phyloP scores from a whole-genome alignment of 2,797 vertebrate genomes.

The Enteromius afrohamiltoni region DNA sequence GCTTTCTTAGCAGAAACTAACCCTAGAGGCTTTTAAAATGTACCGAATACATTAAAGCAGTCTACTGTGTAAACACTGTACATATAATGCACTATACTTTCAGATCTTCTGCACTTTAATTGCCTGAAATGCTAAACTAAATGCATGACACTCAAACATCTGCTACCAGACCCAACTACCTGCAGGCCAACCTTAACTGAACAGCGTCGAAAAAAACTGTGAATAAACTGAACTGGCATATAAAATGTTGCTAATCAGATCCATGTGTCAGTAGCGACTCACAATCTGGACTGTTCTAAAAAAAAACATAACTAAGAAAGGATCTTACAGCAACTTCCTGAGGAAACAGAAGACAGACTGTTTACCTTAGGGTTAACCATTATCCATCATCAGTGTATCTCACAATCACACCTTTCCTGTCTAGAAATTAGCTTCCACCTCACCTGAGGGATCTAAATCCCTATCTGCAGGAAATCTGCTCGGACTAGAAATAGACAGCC shows the following conservation, averaged over 20 bases:
- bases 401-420: constrained; percentile 43
- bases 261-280: constrained; percentile 29
- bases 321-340: not conserved
- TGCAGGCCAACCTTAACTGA: constrained; percentile 20
- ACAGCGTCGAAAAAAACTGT: constrained; percentile 1
- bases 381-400: constrained; percentile 50
- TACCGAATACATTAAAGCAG: not conserved
- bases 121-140: constrained; percentile 12
- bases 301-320: constrained; percentile 15
- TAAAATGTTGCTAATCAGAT: constrained; percentile 42
- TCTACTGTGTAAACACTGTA: not conserved
- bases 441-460: constrained; percentile 46
- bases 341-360: constrained; percentile 2
- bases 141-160: constrained; percentile 40
- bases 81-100: not conserved
- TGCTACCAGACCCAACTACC: constrained; percentile 31
- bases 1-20: not conserved
- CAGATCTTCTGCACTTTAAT: not conserved
- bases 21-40: constrained; percentile 1
- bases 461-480: constrained; percentile 47
- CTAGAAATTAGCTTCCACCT: constrained; percentile 45
- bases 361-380: constrained; percentile 31
- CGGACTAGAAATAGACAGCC: constrained; percentile 39
- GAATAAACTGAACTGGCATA: constrained; percentile 20
- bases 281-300: constrained; percentile 16